Conservation (phyloP, 2,888 invertebrate genomes). For the Biston betularia region DNA sequence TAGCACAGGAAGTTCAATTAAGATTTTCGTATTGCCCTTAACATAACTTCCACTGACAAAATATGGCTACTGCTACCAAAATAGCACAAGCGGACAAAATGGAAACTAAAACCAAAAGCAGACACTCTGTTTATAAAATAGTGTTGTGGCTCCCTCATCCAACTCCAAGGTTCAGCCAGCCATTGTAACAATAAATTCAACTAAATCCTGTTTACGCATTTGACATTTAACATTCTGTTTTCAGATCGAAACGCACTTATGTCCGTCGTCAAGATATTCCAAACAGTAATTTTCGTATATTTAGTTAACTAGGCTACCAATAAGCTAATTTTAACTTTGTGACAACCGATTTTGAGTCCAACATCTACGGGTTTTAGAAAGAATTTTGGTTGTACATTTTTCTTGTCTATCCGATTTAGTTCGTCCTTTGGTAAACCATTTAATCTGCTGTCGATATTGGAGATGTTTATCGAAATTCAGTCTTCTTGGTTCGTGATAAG, state of each 20-base stretch:
- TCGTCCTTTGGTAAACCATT: conserved; percentile 17
- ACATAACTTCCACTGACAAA: conserved; percentile 20
- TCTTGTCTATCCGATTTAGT: conserved; percentile 23
- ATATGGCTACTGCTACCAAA: conserved; percentile 13
- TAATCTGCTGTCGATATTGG: conserved; percentile 18
- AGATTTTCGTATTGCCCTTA: conserved; percentile 5
- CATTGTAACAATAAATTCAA: conserved; percentile 37
- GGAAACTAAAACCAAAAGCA: background rate
- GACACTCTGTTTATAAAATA: background rate
- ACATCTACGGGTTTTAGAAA: conserved; percentile 42
- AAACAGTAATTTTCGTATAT: conserved; percentile 76
- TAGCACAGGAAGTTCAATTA: conserved; percentile 9
- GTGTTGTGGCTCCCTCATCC: background rate
- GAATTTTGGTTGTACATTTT: conserved; percentile 2
- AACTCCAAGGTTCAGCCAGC: background rate
- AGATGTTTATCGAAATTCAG: conserved; percentile 16
- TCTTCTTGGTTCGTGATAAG: conserved; percentile 19
- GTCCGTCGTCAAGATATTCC: conserved; percentile 72
- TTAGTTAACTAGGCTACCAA: conserved; percentile 75
- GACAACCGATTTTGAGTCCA: conserved; percentile 51
- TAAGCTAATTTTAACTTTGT: conserved; percentile 48
- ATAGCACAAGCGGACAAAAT: background rate
- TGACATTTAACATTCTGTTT: conserved; percentile 46
- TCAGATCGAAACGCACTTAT: conserved; percentile 50
- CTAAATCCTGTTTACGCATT: conserved; percentile 47